Conservation (phyloP, 2,113 vertebrate species). For the Uria lomvia region DNA sequence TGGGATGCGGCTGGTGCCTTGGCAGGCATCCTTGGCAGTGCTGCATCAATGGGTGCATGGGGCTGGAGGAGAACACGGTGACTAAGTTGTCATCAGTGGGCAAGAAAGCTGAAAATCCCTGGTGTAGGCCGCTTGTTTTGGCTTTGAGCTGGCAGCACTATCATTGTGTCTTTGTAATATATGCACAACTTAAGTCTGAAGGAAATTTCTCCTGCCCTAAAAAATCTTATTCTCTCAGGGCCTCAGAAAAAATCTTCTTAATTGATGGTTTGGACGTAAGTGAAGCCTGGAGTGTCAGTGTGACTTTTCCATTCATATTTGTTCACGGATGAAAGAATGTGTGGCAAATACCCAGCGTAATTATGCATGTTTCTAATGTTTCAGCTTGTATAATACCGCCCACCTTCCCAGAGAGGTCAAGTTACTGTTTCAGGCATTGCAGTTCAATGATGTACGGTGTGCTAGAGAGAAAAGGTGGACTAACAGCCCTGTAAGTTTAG, state of each 20-base stretch:
- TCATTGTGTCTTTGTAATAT: neutral
- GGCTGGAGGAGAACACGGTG: neutral
- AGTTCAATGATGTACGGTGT: conserved; percentile 1
- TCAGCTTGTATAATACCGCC: conserved; percentile 61
- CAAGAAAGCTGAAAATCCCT: neutral
- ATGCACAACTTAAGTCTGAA: neutral
- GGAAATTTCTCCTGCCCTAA: neutral
- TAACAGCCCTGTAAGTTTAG: conserved; percentile 15
- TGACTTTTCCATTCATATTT: conserved; percentile 52
- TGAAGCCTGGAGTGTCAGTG: conserved; percentile 1
- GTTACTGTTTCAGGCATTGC: conserved; percentile 54
- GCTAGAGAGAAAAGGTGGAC: neutral
- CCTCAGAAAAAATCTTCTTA: neutral
- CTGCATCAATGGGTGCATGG: neutral
- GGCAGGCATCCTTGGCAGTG: neutral
- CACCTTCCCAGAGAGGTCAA: conserved; percentile 66
- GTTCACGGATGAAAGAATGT: conserved; percentile 44
- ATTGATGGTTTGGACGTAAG: neutral
- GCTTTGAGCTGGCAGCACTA: neutral
- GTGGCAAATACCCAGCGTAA: conserved; percentile 44
- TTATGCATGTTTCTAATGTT: conserved; percentile 68
- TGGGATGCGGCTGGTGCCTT: neutral
- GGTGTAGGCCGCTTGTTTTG: neutral
- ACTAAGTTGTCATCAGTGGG: no score
- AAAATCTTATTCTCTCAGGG: neutral